Percentiles rank a stretch among this genome's conserved stretches.
Conservation (phyloP, 2,797 vertebrate genomes). For the Aplochiton taeniatus region DNA sequence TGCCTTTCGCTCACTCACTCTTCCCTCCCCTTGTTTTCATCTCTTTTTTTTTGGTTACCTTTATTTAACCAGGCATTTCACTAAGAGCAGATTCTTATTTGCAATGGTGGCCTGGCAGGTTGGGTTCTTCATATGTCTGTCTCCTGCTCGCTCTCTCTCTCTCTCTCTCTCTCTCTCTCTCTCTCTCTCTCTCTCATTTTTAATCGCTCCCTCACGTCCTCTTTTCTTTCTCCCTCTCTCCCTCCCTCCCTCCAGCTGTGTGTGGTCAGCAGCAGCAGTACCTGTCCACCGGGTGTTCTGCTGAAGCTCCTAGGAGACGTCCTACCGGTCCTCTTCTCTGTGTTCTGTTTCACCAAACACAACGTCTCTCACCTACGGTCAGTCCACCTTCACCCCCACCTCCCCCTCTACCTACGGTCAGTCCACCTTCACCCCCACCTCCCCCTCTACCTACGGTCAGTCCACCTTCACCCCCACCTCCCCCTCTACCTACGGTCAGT, state of each 20-base stretch:
- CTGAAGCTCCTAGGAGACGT: constrained; percentile 75
- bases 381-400: neutral
- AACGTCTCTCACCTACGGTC: constrained; percentile 90
- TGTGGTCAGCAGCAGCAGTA: constrained; percentile 83
- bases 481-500: neutral
- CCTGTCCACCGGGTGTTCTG: constrained; percentile 63
- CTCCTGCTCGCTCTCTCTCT: neutral
- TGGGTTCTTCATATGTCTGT: neutral
- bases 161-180: neutral
- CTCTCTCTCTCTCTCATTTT: neutral
- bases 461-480: neutral
- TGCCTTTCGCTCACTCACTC: neutral
- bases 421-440: neutral
- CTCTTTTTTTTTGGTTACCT: too few species aligned
- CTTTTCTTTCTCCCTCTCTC: neutral
- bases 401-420: neutral
- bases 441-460: neutral
- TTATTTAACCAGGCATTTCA: too few species aligned
- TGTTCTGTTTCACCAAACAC: constrained; percentile 90
- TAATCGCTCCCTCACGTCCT: constrained; percentile 28
- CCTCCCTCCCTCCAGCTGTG: constrained; percentile 79
- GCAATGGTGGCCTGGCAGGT: neutral
- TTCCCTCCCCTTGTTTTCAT: neutral
- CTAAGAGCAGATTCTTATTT: too few species aligned
- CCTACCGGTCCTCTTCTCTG: constrained; percentile 82